Conservation (phyloP, 2,888 invertebrate species). For the Lasius fuliginosus region DNA sequence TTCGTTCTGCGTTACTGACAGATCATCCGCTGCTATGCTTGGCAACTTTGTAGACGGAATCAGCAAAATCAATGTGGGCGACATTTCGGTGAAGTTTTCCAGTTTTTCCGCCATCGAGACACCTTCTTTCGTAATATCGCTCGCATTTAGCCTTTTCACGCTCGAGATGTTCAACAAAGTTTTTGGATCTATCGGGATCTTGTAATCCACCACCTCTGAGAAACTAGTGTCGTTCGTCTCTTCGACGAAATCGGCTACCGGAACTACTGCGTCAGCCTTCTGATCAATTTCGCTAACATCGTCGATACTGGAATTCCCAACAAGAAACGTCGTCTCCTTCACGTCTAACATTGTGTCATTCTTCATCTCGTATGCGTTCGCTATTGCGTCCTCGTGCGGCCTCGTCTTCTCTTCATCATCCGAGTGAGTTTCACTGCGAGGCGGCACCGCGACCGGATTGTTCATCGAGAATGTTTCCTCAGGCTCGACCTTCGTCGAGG, state of each 20-base stretch:
- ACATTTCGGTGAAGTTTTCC: constrained; percentile 54
- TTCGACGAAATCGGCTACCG: constrained; percentile 79
- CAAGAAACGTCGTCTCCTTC: constrained; percentile 63
- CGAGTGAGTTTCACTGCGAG: neutral
- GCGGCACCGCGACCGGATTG: constrained; percentile 51
- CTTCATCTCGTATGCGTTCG: constrained; percentile 58
- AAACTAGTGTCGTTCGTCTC: constrained; percentile 74
- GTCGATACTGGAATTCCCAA: constrained; percentile 63
- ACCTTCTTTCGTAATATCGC: constrained; percentile 29
- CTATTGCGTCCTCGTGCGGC: constrained; percentile 25
- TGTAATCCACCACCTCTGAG: constrained; percentile 79
- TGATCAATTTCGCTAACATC: constrained; percentile 44
- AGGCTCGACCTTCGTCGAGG: constrained; percentile 26
- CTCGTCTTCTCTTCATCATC: constrained; percentile 13
- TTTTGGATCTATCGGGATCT: constrained; percentile 72
- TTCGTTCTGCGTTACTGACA: neutral
- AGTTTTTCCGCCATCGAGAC: neutral
- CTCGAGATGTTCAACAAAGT: constrained; percentile 45
- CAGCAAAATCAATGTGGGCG: constrained; percentile 76
- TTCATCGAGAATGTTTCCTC: constrained; percentile 60
- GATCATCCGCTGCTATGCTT: constrained; percentile 44
- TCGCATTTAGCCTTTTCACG: constrained; percentile 36
- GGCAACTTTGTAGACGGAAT: constrained; percentile 77
- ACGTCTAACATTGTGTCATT: constrained; percentile 56
- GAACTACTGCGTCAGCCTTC: constrained; percentile 64